A percentile compares a stretch with the other conserved stretches of the same genome.
Evolutionary conservation across 2,888 invertebrate species (phyloP).

Genomic region (Epinotia brunnichana): DNA sequence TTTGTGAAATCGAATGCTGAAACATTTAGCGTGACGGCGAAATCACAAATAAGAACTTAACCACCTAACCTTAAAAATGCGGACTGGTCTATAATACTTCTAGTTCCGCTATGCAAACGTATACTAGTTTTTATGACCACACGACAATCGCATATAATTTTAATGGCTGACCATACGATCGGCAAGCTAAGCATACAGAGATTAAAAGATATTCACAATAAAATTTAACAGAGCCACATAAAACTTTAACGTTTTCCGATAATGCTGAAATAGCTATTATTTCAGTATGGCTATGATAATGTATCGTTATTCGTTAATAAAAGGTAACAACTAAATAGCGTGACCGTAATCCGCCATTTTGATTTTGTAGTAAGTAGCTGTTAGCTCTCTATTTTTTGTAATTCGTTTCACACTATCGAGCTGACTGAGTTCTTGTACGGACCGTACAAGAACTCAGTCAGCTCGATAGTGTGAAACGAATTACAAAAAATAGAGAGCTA

Average conservation of each 20-base stretch:
- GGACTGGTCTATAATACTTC: not conserved
- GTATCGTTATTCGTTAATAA: constrained; percentile 16
- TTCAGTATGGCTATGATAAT: constrained; percentile 34
- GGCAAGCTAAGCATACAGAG: constrained; percentile 47
- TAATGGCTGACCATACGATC: constrained; percentile 30
- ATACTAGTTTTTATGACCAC: not conserved
- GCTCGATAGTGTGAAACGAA: not conserved
- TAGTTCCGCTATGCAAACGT: not conserved
- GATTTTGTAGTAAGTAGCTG: constrained; percentile 10
- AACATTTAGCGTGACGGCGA: no score
- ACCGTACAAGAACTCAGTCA: not conserved
- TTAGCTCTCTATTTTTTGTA: no score
- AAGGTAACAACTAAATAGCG: constrained; percentile 40
- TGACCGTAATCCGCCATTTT: constrained; percentile 18
- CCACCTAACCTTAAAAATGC: no score
- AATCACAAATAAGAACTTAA: no score
- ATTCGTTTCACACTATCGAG: no score
- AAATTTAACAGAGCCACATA: constrained; percentile 65
- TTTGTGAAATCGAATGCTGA: no score
- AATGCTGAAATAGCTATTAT: constrained; percentile 48
- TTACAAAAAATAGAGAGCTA: not conserved
- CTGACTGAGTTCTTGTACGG: no score
- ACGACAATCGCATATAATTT: constrained; percentile 22
- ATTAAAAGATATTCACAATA: constrained; percentile 64
- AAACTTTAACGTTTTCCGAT: constrained; percentile 68